Evolutionary conservation across 2,113 vertebrate species (phyloP), one percentile per base, ranked within the genome.

Genomic region (Anoplopoma fimbria): DNA sequence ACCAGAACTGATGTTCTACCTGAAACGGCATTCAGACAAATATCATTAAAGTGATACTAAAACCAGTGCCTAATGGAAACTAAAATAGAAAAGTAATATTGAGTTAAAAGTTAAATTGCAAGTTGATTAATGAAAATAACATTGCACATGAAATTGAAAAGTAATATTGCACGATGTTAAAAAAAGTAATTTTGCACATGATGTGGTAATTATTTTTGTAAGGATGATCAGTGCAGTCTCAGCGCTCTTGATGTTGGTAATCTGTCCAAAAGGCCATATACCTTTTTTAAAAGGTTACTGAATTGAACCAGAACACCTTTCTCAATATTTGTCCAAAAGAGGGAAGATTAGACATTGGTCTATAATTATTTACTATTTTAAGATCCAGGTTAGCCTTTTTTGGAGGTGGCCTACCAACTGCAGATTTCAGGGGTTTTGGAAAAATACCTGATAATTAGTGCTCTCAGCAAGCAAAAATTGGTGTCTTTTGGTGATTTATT

Each of bases 401-500:
- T 19, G 21, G n/a, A 51, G 5, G 7, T 3, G n/a, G 15, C 23
- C 58, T 51, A 60, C 68, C 40, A 61, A 60, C 17, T 33, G 14
- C 69, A 61, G 62, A 62, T 53, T 60, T 61, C 29, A 63, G 36
- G 17, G 38, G 29, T 81, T 74, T 69, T 25, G 58, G 47, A 76
- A 45, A 70, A 62, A 55, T 45, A 47, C 25, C 65, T 27, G 10
- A 27, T 69, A 53, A 55, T 67, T 67, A 38, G 70, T 85, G 75
- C 91, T 89, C 70, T 81, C 85, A 85, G 75, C 47, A 65, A 75
- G 82, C 83, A 84, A 92, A n/a, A 89, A 87, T 85, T 83, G 74
- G 78, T 91, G 83, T 85, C 86, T 68, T 84, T 77, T 85, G 91
- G 89, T 90, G 91, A 91, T 90, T 34, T 89, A 95, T 95, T 76